phyloP scores from a whole-genome alignment of 2,797 vertebrate genomes.

The Onychomys leucogaster region DNA sequence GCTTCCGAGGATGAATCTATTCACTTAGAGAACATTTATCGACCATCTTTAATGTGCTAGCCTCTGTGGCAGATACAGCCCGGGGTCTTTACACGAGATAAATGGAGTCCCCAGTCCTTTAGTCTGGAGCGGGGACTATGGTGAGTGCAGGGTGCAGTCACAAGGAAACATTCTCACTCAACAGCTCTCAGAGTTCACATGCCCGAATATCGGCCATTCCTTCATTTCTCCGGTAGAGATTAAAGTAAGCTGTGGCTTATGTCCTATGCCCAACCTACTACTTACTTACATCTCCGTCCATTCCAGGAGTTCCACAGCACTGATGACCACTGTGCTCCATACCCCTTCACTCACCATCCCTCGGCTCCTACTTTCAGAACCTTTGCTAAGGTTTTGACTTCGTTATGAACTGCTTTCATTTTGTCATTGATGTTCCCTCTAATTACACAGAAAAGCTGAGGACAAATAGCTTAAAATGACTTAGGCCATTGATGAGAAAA shows the following conservation, averaged over 20 bases:
- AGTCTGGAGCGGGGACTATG: background rate
- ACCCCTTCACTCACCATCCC: background rate
- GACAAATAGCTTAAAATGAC: background rate
- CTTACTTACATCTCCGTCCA: background rate
- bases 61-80: background rate
- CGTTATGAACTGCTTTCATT: background rate
- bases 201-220: background rate
- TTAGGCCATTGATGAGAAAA: background rate
- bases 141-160: background rate
- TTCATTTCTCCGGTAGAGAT: background rate
- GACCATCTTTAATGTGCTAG: background rate
- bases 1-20: constrained; percentile 53
- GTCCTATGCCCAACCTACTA: background rate
- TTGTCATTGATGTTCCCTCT: background rate
- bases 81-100: background rate
- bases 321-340: rapidly evolving
- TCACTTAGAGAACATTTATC: constrained; percentile 32
- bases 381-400: background rate
- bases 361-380: background rate
- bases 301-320: background rate
- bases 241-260: background rate
- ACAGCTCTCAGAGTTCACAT: rapidly evolving
- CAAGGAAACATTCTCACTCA: background rate
- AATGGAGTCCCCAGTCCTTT: background rate
- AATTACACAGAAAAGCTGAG: constrained; percentile 16